A percentile compares a stretch with the other conserved stretches of the same genome.
Evolutionary conservation across 2,797 vertebrate species (phyloP).

Genomic region (Argyrosomus regius): DNA sequence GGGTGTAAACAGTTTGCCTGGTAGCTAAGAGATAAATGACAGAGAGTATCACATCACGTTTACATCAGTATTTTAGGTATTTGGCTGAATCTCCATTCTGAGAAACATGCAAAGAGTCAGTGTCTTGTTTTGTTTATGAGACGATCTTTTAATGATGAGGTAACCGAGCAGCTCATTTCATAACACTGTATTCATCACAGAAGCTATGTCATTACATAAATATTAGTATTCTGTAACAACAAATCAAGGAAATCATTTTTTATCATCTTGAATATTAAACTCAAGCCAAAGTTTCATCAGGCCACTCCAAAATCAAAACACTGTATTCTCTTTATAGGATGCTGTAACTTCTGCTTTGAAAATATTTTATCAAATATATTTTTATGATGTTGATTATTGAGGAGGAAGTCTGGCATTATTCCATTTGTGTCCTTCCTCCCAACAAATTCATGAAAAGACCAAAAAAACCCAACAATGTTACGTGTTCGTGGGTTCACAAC

Average conservation of each 20-base stretch:
- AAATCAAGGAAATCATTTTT: background rate
- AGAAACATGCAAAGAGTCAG: background rate
- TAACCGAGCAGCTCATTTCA: background rate
- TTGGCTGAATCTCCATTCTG: background rate
- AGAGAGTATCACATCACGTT: background rate
- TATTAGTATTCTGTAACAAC: background rate
- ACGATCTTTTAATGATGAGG: background rate
- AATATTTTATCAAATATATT: background rate
- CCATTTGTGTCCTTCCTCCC: background rate
- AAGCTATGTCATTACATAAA: background rate
- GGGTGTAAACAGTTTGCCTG: conserved; percentile 40
- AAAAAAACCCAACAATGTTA: background rate
- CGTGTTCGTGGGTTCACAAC: background rate
- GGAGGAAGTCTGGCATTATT: background rate
- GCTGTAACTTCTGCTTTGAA: background rate
- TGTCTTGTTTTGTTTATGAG: background rate
- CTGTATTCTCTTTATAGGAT: too few relatives aligned
- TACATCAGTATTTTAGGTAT: conserved; percentile 10
- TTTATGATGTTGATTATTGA: background rate
- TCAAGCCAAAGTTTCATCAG: too few relatives aligned
- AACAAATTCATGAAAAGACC: background rate
- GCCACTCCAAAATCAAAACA: too few relatives aligned
- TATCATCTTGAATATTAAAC: background rate
- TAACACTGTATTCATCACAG: background rate
- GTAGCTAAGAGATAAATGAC: conserved; percentile 32